phyloP scores from a whole-genome alignment of 2,797 vertebrate species.

The Cynodonichthys magdalenae region DNA sequence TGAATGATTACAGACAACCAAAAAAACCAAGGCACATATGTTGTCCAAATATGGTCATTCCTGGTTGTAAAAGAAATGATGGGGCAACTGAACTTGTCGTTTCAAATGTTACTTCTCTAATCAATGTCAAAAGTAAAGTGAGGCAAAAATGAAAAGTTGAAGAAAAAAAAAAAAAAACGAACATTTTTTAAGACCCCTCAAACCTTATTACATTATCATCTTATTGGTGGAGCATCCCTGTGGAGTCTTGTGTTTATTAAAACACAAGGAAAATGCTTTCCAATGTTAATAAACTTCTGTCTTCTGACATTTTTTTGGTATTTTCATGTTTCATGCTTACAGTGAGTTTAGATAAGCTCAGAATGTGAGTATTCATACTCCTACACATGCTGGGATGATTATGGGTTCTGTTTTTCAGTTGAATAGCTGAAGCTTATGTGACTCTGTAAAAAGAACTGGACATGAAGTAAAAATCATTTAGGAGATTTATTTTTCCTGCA shows the following conservation, averaged over 20 bases:
- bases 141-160: neutral
- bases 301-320: conserved; percentile 37
- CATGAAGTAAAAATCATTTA: conserved; percentile 33
- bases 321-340: conserved; percentile 39
- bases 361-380: conserved; percentile 33
- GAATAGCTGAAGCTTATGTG: conserved; percentile 26
- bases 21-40: too few relatives aligned
- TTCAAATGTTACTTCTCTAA: neutral
- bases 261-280: conserved; percentile 25
- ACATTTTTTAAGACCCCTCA: conserved; percentile 7
- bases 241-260: conserved; percentile 10
- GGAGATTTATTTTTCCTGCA: conserved; percentile 15
- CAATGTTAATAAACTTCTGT: conserved; percentile 19
- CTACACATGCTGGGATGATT: conserved; percentile 37
- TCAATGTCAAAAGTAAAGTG: neutral
- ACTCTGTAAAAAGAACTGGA: conserved; percentile 34
- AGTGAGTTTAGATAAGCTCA: conserved; percentile 43
- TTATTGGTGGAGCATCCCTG: conserved; percentile 23
- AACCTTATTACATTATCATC: conserved; percentile 12
- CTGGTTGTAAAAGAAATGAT: neutral
- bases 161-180: neutral
- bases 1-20: too few relatives aligned
- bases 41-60: neutral
- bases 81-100: neutral
- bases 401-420: conserved; percentile 14